A percentile compares a stretch with the other conserved stretches of the same genome.
phyloP scores from a whole-genome alignment of 2,888 invertebrate genomes.

The Cataglyphis albicans region DNA sequence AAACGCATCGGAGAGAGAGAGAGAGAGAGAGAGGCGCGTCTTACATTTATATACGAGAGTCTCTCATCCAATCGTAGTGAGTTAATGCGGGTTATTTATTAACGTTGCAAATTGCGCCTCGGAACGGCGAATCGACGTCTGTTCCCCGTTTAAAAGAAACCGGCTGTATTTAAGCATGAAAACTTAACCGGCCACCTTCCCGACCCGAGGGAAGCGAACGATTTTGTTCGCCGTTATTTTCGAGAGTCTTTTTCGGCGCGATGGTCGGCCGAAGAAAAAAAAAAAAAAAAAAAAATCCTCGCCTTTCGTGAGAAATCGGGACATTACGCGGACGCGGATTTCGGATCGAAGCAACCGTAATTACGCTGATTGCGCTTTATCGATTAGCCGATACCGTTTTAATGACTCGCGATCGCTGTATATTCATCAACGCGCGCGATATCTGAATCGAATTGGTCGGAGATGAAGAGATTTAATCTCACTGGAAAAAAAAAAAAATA shows the following conservation, averaged over 20 bases:
- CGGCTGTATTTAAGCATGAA: neutral
- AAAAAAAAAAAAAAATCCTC: slow-evolving; percentile 35
- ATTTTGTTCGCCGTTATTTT: neutral
- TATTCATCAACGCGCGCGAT: slow-evolving; percentile 35
- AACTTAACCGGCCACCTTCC: neutral
- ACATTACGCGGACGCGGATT: slow-evolving; percentile 43
- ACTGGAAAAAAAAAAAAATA: neutral
- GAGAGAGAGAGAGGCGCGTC: neutral
- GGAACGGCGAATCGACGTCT: neutral
- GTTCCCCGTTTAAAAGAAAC: neutral
- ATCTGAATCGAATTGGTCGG: slow-evolving; percentile 66
- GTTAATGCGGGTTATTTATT: slow-evolving; percentile 28
- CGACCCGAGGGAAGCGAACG: neutral
- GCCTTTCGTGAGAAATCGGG: slow-evolving; percentile 52
- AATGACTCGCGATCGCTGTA: slow-evolving; percentile 17
- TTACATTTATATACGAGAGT: neutral
- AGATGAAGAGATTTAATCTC: neutral
- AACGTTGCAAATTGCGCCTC: neutral
- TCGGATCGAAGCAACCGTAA: slow-evolving; percentile 50
- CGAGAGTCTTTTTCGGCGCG: neutral
- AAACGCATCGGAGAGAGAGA: slow-evolving; percentile 8
- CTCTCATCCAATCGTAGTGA: neutral
- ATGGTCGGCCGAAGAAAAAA: slow-evolving; percentile 15
- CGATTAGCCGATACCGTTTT: slow-evolving; percentile 53
- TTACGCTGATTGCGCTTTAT: slow-evolving; percentile 68